Evolutionary conservation across 2,888 invertebrate genomes (phyloP).

Genomic region (Mythimna albipuncta): DNA sequence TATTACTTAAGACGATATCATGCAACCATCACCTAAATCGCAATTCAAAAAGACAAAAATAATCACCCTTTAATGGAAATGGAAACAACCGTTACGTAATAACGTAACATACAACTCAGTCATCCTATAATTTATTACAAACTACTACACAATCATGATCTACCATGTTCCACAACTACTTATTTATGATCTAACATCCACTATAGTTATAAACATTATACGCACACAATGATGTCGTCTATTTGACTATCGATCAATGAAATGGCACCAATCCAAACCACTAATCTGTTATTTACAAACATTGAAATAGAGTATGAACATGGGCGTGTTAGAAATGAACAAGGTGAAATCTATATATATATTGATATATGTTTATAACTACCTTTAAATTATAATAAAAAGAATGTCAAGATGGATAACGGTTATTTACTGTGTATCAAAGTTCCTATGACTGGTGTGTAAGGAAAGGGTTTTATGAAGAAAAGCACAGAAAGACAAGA

Average conservation of each 20-base stretch:
- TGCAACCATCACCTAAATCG: neutral
- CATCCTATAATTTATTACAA: conserved; percentile 27
- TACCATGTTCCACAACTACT: conserved; percentile 26
- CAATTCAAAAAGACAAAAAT: neutral
- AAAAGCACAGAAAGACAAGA: no score
- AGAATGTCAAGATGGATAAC: no score
- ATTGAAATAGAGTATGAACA: conserved; percentile 63
- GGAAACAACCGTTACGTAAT: conserved; percentile 12
- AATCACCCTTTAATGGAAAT: conserved; percentile 7
- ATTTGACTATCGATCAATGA: conserved; percentile 67
- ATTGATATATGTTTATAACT: no score
- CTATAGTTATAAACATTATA: conserved; percentile 39
- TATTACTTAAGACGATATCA: neutral
- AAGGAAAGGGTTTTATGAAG: no score
- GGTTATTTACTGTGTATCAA: no score
- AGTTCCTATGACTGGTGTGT: no score
- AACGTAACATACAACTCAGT: conserved; percentile 38
- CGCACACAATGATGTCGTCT: conserved; percentile 44
- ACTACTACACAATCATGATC: conserved; percentile 20
- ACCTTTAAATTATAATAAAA: no score
- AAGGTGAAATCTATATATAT: no score
- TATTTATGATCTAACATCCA: conserved; percentile 47
- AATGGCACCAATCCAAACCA: conserved; percentile 73
- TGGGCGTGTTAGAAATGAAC: no score
- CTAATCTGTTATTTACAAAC: conserved; percentile 74